Base-by-base conservation (phyloP, 2,888 invertebrate species). In the Epinotia nisella region DNA sequence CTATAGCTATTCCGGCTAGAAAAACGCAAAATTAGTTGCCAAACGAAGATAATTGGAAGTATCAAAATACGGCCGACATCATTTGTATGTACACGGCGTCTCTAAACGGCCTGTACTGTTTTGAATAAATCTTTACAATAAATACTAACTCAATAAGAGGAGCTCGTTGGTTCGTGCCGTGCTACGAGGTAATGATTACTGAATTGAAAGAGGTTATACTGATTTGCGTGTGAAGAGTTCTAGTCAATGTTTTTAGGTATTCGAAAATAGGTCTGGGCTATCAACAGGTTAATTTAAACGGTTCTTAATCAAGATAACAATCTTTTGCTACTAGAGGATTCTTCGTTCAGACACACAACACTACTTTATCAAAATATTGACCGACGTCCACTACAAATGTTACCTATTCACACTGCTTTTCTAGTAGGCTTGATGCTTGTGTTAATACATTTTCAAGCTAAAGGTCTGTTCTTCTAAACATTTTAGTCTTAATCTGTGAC, bases 91-190 rank as follows among this genome's bases (percentile, higher is more conserved):
- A 80, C 78, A 77, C 68, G 75, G 76, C 76, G 70, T 74, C 81
- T 76, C 76, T 85, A 87, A 89, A 85, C 83, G 85, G 81, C 81
- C 83, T 83, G 85, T 87, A 83, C 87, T 90, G 85, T 87, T 90
- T 90, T 88, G 87, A 90, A 90, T 90, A 90, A 90, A 90, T 90
- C 90, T 85, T 83, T 79, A 81, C 82, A 84, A 87, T 87, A 88
- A 89, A 89, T 87, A 88, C 87, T 90, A 89, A 89, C 88, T 89
- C 86, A 89, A 90, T 90, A 88, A 88, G 84, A 76, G 74, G 76
- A 82, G 78, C 85, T 87, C 86, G 87, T 87, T 87, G 82, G 82
- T 79, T 76, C 83, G 81, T 81, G 84, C 76, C 83, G 82, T 81
- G 84, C 81, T 78, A 80, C 82, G 82, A 85, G 86, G 86, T 87